Percentiles rank a stretch among this genome's conserved stretches.
Conservation (phyloP, 2,113 vertebrate species). For the Myotis brandtii region DNA sequence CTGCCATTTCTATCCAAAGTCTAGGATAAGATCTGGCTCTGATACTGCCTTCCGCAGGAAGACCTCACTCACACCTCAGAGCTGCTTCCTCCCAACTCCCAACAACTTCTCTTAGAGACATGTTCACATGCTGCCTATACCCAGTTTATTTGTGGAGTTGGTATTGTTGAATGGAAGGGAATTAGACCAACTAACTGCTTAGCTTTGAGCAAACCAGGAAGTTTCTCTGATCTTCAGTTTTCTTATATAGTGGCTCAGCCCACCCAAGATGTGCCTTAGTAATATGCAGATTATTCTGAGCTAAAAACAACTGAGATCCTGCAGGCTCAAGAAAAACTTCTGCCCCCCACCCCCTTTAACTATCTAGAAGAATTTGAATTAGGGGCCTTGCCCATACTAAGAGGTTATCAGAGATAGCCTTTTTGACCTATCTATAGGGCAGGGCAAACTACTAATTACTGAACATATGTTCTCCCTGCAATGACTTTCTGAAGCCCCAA, state of each 20-base stretch:
- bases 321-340: not conserved
- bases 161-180: not conserved
- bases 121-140: not conserved
- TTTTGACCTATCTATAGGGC: not conserved
- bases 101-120: not conserved
- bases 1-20: not conserved
- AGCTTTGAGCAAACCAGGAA: not conserved
- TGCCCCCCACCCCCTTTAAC: no score
- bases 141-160: not conserved
- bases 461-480: not conserved
- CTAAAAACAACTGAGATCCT: not conserved
- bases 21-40: not conserved
- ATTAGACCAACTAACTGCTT: not conserved
- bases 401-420: not conserved
- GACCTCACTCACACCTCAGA: not conserved
- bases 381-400: not conserved
- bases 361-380: not conserved
- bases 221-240: not conserved
- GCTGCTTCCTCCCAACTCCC: not conserved
- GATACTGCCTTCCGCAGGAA: accelerated
- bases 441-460: not conserved
- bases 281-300: not conserved
- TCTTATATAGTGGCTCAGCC: not conserved
- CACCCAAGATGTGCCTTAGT: not conserved
- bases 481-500: not conserved